phyloP scores from a whole-genome alignment of 1,140 invertebrate genomes.

The Acromyrmex charruanus region DNA sequence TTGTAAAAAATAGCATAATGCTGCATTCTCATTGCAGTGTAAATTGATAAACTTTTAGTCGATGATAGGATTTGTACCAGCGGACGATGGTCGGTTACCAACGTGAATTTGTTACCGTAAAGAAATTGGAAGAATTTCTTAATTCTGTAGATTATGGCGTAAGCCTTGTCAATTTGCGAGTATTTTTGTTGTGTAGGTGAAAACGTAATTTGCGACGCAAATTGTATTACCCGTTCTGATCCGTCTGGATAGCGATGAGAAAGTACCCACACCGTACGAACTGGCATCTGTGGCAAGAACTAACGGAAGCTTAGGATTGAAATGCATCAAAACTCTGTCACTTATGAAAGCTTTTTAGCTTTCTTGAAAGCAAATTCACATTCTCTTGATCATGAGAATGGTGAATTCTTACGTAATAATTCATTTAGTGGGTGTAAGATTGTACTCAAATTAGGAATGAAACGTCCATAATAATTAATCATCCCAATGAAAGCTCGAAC shows the following conservation, averaged over 20 bases:
- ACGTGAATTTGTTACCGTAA: neutral
- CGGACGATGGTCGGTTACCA: conserved; percentile 86
- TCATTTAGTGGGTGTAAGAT: conserved; percentile 71
- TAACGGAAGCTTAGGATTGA: neutral
- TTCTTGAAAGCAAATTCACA: neutral
- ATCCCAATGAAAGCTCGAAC: conserved; percentile 39
- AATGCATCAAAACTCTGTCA: neutral
- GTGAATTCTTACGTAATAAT: conserved; percentile 47
- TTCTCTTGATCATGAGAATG: neutral
- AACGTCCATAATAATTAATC: conserved; percentile 58
- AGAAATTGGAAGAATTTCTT: conserved; percentile 10
- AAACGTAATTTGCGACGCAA: neutral
- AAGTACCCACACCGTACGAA: too few species aligned
- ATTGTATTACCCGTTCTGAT: too few species aligned
- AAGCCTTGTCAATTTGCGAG: neutral
- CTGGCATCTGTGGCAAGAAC: neutral
- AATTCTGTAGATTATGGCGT: neutral
- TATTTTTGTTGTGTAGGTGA: neutral
- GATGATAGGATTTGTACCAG: conserved; percentile 80
- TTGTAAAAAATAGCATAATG: conserved; percentile 74
- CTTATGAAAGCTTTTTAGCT: neutral
- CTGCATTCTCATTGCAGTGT: conserved; percentile 77
- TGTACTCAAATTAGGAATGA: conserved; percentile 42
- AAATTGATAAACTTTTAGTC: conserved; percentile 77
- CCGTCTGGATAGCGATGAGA: too few species aligned